A percentile compares a stretch with the other conserved stretches of the same genome.
Evolutionary conservation across 1,140 invertebrate species (phyloP).

Genomic region (Apis cerana): DNA sequence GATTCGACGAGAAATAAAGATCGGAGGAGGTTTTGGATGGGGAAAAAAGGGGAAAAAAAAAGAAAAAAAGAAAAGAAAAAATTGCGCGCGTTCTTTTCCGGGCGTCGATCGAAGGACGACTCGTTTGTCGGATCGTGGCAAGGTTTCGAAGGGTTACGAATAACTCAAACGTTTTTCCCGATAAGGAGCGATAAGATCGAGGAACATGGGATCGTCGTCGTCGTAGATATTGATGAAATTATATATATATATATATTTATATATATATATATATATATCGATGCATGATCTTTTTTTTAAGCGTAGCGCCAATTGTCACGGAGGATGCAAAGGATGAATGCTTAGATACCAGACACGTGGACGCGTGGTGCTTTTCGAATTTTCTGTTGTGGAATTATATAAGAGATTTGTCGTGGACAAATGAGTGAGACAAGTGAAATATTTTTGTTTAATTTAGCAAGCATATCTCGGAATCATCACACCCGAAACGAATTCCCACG

Average conservation of each 20-base stretch:
- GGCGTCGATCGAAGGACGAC: slow-evolving; percentile 30
- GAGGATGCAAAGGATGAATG: slow-evolving; percentile 20
- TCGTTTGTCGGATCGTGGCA: not conserved
- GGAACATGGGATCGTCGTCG: slow-evolving; percentile 15
- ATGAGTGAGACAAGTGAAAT: not conserved
- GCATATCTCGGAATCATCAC: slow-evolving; percentile 57
- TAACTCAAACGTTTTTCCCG: not conserved
- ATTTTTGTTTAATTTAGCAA: slow-evolving; percentile 38
- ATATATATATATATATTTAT: too few relatives aligned
- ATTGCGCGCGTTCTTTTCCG: slow-evolving; percentile 15
- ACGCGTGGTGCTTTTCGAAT: slow-evolving; percentile 16
- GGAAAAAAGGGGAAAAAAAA: not conserved
- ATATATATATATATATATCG: too few relatives aligned
- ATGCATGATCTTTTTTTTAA: too few relatives aligned
- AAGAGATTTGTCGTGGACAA: slow-evolving; percentile 31
- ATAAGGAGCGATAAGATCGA: slow-evolving; percentile 15
- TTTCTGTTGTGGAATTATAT: not conserved
- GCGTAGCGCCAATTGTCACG: not conserved
- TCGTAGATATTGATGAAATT: too few relatives aligned
- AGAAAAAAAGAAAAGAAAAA: not conserved
- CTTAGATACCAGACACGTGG: slow-evolving; percentile 32
- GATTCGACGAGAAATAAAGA: not conserved
- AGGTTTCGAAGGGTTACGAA: not conserved
- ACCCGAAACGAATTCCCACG: slow-evolving; percentile 67
- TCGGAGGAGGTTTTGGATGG: not conserved